Percentiles rank a stretch among this genome's conserved stretches.
Evolutionary conservation across 1,140 invertebrate genomes (phyloP).

Genomic region (Apis mellifera): Amel_HAv3.1 CM009933.2:1439501-1440000

Average conservation of each 20-base stretch:
- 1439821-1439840: not conserved
- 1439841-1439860: not conserved
- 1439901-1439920: not conserved
- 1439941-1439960: slow-evolving; percentile 37
- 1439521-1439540: slow-evolving; percentile 20
- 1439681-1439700: too few species aligned
- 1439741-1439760: not conserved
- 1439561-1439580: slow-evolving; percentile 1
- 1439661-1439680: not conserved
- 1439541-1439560: not conserved
- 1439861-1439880: not conserved
- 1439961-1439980: slow-evolving; percentile 1
- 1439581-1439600: not conserved
- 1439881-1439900: not conserved
- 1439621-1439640: not conserved
- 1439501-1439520: slow-evolving; percentile 11
- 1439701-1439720: not conserved
- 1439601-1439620: not conserved
- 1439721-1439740: not conserved
- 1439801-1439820: not conserved
- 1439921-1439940: slow-evolving; percentile 38
- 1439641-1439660: too few species aligned
- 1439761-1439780: slow-evolving; percentile 68
- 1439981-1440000: not conserved
- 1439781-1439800: slow-evolving; percentile 69